A percentile compares a stretch with the other conserved stretches of the same genome.
Evolutionary conservation across 2,888 invertebrate species (phyloP).

Genomic region (Colletes collaris): DNA sequence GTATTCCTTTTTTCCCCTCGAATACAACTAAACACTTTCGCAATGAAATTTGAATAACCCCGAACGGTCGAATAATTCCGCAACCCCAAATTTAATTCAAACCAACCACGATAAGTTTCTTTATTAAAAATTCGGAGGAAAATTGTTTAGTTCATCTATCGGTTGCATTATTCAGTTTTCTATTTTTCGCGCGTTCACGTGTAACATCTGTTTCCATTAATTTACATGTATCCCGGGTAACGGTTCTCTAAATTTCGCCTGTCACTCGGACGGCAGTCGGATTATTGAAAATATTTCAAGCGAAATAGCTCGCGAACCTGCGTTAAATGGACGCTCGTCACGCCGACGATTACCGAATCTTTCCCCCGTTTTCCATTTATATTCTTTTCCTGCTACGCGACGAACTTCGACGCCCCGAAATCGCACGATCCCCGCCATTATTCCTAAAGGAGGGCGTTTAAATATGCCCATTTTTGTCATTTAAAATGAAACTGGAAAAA

Average conservation of each 20-base stretch:
- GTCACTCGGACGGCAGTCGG: not conserved
- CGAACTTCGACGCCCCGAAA: not conserved
- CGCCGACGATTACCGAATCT: not conserved
- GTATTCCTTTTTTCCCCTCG: not conserved
- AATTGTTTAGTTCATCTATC: too few relatives aligned
- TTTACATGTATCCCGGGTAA: conserved; percentile 6
- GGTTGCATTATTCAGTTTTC: too few relatives aligned
- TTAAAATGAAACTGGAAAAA: too few relatives aligned
- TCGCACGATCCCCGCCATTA: not conserved
- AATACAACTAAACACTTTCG: not conserved
- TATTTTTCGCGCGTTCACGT: not conserved
- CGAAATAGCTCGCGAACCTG: not conserved
- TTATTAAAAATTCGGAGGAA: too few relatives aligned
- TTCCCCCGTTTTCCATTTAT: not conserved
- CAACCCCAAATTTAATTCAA: too few relatives aligned
- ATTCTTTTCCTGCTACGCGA: not conserved
- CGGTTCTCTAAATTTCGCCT: too few relatives aligned
- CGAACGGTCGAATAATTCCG: too few relatives aligned
- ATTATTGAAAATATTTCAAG: conserved; percentile 22
- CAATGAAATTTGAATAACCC: conserved; percentile 16
- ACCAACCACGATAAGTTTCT: too few relatives aligned
- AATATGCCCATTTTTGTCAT: too few relatives aligned
- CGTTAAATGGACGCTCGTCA: not conserved
- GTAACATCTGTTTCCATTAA: conserved; percentile 5
- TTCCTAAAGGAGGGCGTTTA: too few relatives aligned